Conservation (phyloP, 1,140 invertebrate genomes). For the Drosophila lowei region DNA sequence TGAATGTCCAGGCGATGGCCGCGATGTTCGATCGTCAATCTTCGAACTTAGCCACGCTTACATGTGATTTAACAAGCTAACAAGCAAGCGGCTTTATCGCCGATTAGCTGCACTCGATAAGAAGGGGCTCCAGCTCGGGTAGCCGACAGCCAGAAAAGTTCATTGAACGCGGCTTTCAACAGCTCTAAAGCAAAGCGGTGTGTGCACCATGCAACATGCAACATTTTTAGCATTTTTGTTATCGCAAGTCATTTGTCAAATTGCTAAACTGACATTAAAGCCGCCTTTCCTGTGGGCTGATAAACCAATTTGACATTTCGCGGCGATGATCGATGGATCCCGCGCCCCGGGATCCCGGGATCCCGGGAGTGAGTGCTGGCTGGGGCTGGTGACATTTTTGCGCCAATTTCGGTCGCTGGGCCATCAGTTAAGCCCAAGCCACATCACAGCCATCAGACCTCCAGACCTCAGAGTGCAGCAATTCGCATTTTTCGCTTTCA, state of each 20-base stretch:
- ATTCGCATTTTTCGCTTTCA: conserved; percentile 79
- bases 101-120: conserved; percentile 57
- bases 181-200: background rate
- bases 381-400: conserved; percentile 72
- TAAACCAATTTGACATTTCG: conserved; percentile 79
- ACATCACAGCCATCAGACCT: conserved; percentile 45
- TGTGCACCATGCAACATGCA: conserved; percentile 32
- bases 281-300: conserved; percentile 65
- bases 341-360: conserved; percentile 20
- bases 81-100: conserved; percentile 67
- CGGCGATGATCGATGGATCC: conserved; percentile 72
- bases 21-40: conserved; percentile 52
- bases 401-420: conserved; percentile 79
- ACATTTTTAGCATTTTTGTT: conserved; percentile 62
- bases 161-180: conserved; percentile 28
- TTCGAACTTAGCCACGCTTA: conserved; percentile 46
- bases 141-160: conserved; percentile 8
- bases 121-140: conserved; percentile 9
- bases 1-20: conserved; percentile 61
- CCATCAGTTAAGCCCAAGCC: conserved; percentile 69
- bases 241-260: conserved; percentile 78
- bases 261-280: conserved; percentile 79
- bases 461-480: conserved; percentile 33
- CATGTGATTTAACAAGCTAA: conserved; percentile 70
- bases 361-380: conserved; percentile 38